A percentile compares a stretch with the other conserved stretches of the same genome.
Evolutionary conservation across 2,113 vertebrate genomes (phyloP).

Genomic region (Vulpes vulpes): DNA sequence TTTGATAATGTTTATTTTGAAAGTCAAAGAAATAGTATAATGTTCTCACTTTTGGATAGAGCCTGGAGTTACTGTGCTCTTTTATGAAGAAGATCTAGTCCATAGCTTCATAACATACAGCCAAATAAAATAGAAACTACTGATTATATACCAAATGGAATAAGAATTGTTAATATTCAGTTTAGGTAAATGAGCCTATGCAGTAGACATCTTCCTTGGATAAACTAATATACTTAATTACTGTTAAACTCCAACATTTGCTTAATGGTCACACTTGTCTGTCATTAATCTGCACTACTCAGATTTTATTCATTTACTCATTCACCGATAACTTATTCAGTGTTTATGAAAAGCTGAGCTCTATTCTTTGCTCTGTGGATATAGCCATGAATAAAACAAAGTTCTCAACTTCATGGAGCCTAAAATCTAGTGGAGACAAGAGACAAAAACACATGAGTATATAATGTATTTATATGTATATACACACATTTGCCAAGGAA

Average conservation of each 20-base stretch:
- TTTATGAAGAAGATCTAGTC: not conserved
- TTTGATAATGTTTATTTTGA: not conserved
- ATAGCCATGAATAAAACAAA: not conserved
- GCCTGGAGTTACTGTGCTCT: not conserved
- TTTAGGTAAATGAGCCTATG: slow-evolving; percentile 10
- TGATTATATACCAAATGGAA: not conserved
- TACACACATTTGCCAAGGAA: not conserved
- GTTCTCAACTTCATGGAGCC: not conserved
- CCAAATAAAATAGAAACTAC: slow-evolving; percentile 7
- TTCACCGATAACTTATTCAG: not conserved
- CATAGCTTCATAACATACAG: not conserved
- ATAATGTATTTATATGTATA: not conserved
- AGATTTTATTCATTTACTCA: not conserved
- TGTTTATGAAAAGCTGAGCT: not conserved
- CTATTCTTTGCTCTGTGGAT: not conserved
- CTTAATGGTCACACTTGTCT: not conserved
- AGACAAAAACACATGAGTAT: not conserved
- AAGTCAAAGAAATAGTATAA: not conserved
- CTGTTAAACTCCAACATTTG: not conserved
- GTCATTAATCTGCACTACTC: not conserved
- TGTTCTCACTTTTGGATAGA: not conserved
- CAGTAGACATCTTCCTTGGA: not conserved
- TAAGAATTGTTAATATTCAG: not conserved
- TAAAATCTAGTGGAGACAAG: not conserved
- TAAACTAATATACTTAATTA: not conserved